These are phyloP conservation scores for Neodiprion fabricii DNA, from an alignment of 1,140 invertebrate genomes.

Conservation along the genomic window DNA sequence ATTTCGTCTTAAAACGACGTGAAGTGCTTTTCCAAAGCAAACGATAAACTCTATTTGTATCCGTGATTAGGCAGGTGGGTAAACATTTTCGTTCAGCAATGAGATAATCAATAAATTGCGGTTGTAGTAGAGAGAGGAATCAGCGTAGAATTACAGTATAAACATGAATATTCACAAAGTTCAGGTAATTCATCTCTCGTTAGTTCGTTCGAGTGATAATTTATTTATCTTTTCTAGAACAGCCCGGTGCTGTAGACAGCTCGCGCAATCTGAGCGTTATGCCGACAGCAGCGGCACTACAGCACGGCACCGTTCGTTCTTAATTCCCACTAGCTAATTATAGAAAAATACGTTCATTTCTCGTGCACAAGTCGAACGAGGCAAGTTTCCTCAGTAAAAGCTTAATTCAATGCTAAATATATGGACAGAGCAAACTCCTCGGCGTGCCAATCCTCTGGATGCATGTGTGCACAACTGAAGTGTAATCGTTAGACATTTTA, in stretches of 20 bases:
- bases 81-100: too few species aligned
- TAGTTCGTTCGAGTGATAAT: slow-evolving; percentile 49
- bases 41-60: too few species aligned
- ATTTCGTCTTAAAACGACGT: too few species aligned
- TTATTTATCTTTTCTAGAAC: slow-evolving; percentile 51
- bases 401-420: slow-evolving; percentile 8
- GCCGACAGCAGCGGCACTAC: slow-evolving; percentile 9
- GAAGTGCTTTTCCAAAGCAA: too few species aligned
- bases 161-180: slow-evolving; percentile 44
- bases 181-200: slow-evolving; percentile 41
- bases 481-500: slow-evolving; percentile 36
- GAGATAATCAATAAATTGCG: not conserved
- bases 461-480: too few species aligned
- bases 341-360: slow-evolving; percentile 42
- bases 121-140: not conserved
- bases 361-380: not conserved
- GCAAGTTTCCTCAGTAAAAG: not conserved
- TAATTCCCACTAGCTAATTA: slow-evolving; percentile 48
- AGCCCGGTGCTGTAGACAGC: slow-evolving; percentile 36
- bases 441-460: slow-evolving; percentile 28
- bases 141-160: not conserved
- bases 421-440: slow-evolving; percentile 13
- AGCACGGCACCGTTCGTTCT: slow-evolving; percentile 28
- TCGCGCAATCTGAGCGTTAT: slow-evolving; percentile 37
- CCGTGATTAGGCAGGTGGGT: too few species aligned